Percentiles rank a stretch among this genome's conserved stretches.
These are phyloP conservation scores for Nansenia antarctica DNA, from an alignment of 2,113 vertebrate genomes.

Conservation along the genomic window DNA sequence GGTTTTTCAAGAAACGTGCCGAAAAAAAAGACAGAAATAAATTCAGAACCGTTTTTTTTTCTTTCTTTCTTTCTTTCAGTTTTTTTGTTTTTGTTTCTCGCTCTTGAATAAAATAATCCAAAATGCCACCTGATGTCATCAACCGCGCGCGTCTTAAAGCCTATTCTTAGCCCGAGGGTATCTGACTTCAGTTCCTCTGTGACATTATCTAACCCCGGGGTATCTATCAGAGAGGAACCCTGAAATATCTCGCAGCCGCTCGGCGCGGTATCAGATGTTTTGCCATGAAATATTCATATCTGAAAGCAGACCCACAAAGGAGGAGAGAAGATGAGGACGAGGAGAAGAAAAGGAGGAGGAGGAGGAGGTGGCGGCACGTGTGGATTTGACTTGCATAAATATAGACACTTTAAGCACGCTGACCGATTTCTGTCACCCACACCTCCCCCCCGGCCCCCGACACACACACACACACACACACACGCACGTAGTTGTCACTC, in stretches of 20 bases:
- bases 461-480: not conserved
- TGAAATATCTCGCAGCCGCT: constrained; percentile 71
- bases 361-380: constrained; percentile 42
- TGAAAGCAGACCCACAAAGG: constrained; percentile 68
- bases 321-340: too few species aligned
- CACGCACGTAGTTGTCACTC: constrained; percentile 54
- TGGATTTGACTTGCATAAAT: not conserved
- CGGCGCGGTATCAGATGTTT: constrained; percentile 73
- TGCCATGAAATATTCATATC: constrained; percentile 73
- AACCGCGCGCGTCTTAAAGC: constrained; percentile 60
- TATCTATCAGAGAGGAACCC: constrained; percentile 54
- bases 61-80: constrained; percentile 57
- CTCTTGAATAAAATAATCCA: constrained; percentile 49
- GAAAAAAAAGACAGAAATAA: constrained; percentile 47
- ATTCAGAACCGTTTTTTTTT: constrained; percentile 42
- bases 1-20: too few species aligned
- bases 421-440: not conserved
- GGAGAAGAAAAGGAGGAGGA: too few species aligned
- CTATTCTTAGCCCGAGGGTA: constrained; percentile 45
- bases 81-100: not conserved
- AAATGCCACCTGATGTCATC: constrained; percentile 66
- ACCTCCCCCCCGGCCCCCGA: not conserved
- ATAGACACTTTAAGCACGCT: not conserved
- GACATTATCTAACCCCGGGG: constrained; percentile 71
- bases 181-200: constrained; percentile 64